phyloP scores from a whole-genome alignment of 2,888 invertebrate species.

The Philhelius pedissequus region DNA sequence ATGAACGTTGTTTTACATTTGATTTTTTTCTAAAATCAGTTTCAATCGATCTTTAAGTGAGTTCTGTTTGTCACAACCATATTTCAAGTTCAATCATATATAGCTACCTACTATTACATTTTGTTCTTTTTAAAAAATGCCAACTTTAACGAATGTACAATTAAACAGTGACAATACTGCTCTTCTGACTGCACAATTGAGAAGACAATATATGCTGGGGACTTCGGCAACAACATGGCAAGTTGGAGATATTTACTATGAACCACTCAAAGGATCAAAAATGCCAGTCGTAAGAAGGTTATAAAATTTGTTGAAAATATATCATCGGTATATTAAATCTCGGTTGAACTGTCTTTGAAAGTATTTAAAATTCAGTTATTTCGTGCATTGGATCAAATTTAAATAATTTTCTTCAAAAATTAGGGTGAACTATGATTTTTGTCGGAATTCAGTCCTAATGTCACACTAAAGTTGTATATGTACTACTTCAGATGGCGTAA shows the following conservation, averaged over 20 bases:
- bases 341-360: too few species aligned
- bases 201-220: conserved; percentile 75
- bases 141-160: conserved; percentile 71
- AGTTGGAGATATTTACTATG: conserved; percentile 75
- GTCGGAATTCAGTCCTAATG: too few species aligned
- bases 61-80: too few species aligned
- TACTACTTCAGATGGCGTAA: too few species aligned
- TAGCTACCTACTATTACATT: neutral
- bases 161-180: conserved; percentile 70
- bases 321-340: too few species aligned
- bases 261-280: conserved; percentile 76
- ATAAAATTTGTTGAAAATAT: neutral
- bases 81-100: too few species aligned
- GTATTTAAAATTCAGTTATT: too few species aligned
- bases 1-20: neutral
- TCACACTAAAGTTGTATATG: too few species aligned
- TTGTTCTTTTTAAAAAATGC: neutral
- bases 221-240: conserved; percentile 75
- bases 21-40: conserved; percentile 33
- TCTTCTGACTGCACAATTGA: conserved; percentile 73
- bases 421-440: too few species aligned
- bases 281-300: conserved; percentile 73
- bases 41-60: conserved; percentile 19
- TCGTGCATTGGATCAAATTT: too few species aligned
- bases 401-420: too few species aligned